These are phyloP conservation scores for Entomobrya multifasciata DNA, from an alignment of 2,888 invertebrate genomes.

Conservation along the genomic window DNA sequence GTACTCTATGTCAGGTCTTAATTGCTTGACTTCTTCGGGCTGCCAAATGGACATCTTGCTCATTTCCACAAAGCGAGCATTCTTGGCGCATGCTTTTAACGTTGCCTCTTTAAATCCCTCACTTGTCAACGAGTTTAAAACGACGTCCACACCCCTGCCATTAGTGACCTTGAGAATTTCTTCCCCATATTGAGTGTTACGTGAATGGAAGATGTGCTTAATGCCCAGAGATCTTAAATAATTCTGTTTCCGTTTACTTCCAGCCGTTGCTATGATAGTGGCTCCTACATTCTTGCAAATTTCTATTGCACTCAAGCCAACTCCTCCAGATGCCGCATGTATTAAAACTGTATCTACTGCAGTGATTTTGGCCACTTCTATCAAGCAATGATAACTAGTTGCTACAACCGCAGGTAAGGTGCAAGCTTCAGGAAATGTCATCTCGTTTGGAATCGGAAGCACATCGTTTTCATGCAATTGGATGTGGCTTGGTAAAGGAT, in stretches of 20 bases:
- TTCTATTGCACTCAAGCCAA: conserved; percentile 55
- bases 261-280: conserved; percentile 63
- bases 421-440: conserved; percentile 1
- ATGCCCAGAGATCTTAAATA: conserved; percentile 51
- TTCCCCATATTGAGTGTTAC: conserved; percentile 8
- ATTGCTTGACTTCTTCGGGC: conserved; percentile 2
- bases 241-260: conserved; percentile 52
- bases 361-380: conserved; percentile 2
- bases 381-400: not conserved
- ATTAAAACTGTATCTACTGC: conserved; percentile 15
- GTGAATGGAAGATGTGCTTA: conserved; percentile 34
- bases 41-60: conserved; percentile 49
- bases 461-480: not conserved
- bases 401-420: conserved; percentile 3
- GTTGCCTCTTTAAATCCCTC: conserved; percentile 49
- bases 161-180: conserved; percentile 1
- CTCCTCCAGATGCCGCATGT: conserved; percentile 40
- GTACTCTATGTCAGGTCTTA: conserved; percentile 41
- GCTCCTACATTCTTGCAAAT: conserved; percentile 42
- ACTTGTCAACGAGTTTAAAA: conserved; percentile 50
- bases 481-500: not conserved
- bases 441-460: not conserved
- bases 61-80: conserved; percentile 53
- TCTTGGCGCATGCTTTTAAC: not conserved
- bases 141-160: conserved; percentile 37